Evolutionary conservation across 1,140 invertebrate genomes (phyloP).

Genomic region (Aphis craccivora): DNA sequence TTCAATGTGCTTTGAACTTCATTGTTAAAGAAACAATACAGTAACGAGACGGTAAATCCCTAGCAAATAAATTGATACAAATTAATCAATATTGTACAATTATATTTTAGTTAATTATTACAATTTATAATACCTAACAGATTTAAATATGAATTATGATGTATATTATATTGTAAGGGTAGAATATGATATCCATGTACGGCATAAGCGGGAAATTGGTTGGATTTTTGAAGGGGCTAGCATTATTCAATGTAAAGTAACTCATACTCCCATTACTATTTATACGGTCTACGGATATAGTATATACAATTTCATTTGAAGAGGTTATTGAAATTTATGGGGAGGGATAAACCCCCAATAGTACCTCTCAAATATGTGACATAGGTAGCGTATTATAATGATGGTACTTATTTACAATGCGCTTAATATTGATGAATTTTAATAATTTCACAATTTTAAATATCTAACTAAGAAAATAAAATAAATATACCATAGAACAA

Average conservation of each 20-base stretch:
- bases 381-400: too few species aligned
- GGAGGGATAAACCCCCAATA: not conserved
- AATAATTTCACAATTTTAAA: not conserved
- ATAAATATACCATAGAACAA: too few species aligned
- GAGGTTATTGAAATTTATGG: not conserved
- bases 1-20: conserved; percentile 50
- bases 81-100: not conserved
- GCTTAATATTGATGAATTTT: not conserved
- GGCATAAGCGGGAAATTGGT: not conserved
- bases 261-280: not conserved
- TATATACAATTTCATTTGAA: not conserved
- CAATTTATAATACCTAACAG: not conserved
- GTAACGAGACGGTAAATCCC: conserved; percentile 38
- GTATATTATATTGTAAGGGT: not conserved
- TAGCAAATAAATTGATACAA: not conserved
- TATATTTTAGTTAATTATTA: not conserved
- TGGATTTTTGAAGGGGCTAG: not conserved
- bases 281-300: not conserved
- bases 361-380: too few species aligned
- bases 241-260: not conserved
- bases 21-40: conserved; percentile 50
- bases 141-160: not conserved
- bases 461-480: not conserved
- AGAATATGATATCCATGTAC: not conserved
- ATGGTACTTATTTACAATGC: not conserved